phyloP scores from a whole-genome alignment of 2,888 invertebrate genomes.

The Zhengitettix transpicula region DNA sequence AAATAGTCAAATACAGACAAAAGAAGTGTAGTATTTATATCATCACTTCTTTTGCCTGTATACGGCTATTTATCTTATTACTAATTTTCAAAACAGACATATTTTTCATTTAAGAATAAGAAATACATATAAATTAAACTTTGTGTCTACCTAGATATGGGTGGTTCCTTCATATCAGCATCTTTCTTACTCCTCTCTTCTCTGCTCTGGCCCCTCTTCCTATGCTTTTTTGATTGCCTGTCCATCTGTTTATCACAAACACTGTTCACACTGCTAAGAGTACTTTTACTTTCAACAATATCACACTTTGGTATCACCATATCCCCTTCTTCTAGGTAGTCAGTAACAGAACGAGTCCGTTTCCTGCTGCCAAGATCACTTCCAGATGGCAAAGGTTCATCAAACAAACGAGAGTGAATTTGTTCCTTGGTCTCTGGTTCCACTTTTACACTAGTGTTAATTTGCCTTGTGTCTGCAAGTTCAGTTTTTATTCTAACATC shows the following conservation, averaged over 20 bases:
- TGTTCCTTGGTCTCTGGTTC: not conserved
- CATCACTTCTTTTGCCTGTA: too few species aligned
- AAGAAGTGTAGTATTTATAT: too few species aligned
- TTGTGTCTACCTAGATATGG: too few species aligned
- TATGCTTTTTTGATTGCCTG: slow-evolving; percentile 6
- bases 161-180: not conserved
- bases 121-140: too few species aligned
- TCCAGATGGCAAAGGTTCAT: not conserved
- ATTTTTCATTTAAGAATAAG: too few species aligned
- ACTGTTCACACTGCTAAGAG: not conserved
- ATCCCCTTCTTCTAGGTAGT: slow-evolving; percentile 6
- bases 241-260: not conserved
- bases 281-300: slow-evolving; percentile 6
- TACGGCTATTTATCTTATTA: too few species aligned
- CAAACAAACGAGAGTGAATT: not conserved
- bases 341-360: slow-evolving; percentile 2
- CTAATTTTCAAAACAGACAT: too few species aligned
- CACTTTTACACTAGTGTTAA: not conserved
- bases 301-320: slow-evolving; percentile 11
- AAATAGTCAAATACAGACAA: too few species aligned
- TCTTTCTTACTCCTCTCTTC: not conserved
- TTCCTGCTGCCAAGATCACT: slow-evolving; percentile 1
- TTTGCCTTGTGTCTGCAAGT: not conserved
- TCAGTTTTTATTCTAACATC: not conserved
- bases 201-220: slow-evolving; percentile 1